Percentiles rank a stretch among this genome's conserved stretches.
These are phyloP conservation scores for Pica pica DNA, from an alignment of 2,113 vertebrate species.

Conservation along the genomic window DNA sequence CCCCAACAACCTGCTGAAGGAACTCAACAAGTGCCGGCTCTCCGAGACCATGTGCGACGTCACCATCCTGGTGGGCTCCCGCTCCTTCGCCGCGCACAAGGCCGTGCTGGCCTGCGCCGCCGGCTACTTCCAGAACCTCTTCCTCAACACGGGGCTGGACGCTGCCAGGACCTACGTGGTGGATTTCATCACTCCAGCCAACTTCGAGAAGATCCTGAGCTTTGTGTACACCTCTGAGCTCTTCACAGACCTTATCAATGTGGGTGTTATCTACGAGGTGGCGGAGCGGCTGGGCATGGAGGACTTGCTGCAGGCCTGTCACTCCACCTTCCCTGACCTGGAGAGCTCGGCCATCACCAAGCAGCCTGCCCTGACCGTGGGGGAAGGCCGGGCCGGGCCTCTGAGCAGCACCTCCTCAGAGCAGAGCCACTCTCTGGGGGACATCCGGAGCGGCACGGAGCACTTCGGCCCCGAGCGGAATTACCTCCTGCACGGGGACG, in stretches of 20 bases:
- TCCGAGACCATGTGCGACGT: slow-evolving; percentile 91
- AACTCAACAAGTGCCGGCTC: slow-evolving; percentile 91
- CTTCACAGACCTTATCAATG: slow-evolving; percentile 90
- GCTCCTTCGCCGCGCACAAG: slow-evolving; percentile 89
- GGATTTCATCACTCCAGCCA: slow-evolving; percentile 90
- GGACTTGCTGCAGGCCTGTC: slow-evolving; percentile 87
- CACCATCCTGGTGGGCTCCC: slow-evolving; percentile 87
- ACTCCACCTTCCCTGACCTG: slow-evolving; percentile 91
- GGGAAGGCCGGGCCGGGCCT: slow-evolving; percentile 35
- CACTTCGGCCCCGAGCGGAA: slow-evolving; percentile 65
- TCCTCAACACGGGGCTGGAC: slow-evolving; percentile 73
- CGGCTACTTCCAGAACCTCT: slow-evolving; percentile 89
- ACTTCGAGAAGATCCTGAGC: slow-evolving; percentile 94
- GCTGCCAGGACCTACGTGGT: slow-evolving; percentile 80
- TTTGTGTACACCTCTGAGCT: slow-evolving; percentile 95
- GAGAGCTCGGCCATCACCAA: slow-evolving; percentile 75
- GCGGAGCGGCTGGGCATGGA: slow-evolving; percentile 88
- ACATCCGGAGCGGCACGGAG: slow-evolving; percentile 33
- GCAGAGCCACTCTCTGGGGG: slow-evolving; percentile 55
- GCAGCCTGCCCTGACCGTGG: slow-evolving; percentile 38
- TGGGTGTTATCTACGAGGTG: slow-evolving; percentile 92
- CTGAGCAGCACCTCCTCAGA: slow-evolving; percentile 57
- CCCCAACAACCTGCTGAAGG: slow-evolving; percentile 86
- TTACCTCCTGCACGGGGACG: slow-evolving; percentile 57
- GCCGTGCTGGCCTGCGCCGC: slow-evolving; percentile 88